Percentiles rank a stretch among this genome's conserved stretches.
phyloP scores from a whole-genome alignment of 1,140 invertebrate genomes.

The Diabrotica virgifera region DNA sequence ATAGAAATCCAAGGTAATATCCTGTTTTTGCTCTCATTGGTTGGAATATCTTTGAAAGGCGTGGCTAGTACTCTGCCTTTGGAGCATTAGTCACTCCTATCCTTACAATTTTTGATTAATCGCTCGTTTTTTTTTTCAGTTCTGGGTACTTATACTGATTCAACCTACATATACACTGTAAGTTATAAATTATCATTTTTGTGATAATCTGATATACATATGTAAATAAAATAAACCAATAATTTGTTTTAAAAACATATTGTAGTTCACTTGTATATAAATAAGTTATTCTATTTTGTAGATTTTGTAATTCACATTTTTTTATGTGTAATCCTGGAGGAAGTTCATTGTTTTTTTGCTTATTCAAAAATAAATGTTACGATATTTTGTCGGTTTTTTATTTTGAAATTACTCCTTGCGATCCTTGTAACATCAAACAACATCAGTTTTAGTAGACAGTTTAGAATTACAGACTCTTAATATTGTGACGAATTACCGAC shows the following conservation, averaged over 20 bases:
- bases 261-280: background rate
- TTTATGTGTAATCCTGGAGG: conserved; percentile 2
- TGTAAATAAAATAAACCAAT: conserved; percentile 17
- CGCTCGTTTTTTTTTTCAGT: conserved; percentile 6
- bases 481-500: too few relatives aligned
- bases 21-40: too few relatives aligned
- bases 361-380: conserved; percentile 3
- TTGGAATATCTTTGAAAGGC: background rate
- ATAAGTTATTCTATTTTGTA: conserved; percentile 1
- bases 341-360: background rate
- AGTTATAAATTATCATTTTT: conserved; percentile 21
- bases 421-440: too few relatives aligned
- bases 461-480: too few relatives aligned
- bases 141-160: conserved; percentile 9
- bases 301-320: conserved; percentile 1
- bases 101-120: background rate
- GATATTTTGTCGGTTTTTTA: background rate
- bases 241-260: conserved; percentile 6
- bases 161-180: background rate
- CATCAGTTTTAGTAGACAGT: too few relatives aligned
- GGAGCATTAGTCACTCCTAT: background rate
- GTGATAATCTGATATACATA: conserved; percentile 21
- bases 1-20: too few relatives aligned
- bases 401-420: too few relatives aligned
- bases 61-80: background rate